Evolutionary conservation across 2,797 vertebrate genomes (phyloP), one percentile per base, ranked within the genome.

Genomic region (Onychomys leucogaster): DNA sequence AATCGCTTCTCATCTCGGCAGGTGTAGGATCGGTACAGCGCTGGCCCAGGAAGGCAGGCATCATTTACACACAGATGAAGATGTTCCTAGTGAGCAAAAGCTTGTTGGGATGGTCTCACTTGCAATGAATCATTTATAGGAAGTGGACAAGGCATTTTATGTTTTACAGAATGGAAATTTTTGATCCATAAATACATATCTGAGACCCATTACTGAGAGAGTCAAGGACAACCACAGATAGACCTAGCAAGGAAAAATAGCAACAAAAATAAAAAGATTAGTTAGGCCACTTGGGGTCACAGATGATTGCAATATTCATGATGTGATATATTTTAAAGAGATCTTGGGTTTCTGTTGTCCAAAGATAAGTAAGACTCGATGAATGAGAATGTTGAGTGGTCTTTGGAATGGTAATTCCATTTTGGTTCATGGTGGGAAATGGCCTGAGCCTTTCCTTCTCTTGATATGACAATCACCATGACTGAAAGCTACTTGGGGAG

Each of bases 21-120:
- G 82, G 93, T 98, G 80, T 78, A 86, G 90, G 96, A 94, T 52
- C 59, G 94, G 93, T 88, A 94, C 92, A 57, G 82, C 95, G 43
- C 52, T 94, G 92, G 94, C 55, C 94, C 4, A n/a, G 59, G 14
- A 98, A 96, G 77, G 94, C 0, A 32, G 83, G 84, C 59, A 14
- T 89, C 89, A 97, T 96, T 96, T 97, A 96, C 69, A 96, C 98
- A 96, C n/a, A 75, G 96, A 98, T 97, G 91, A 97, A 97, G 92
- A 98, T 98, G 98, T 98, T 98, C 59, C 11, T 97, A 98, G 98
- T 27, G 98, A 98, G 97, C 92, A 61, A 1, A 75, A 19, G 49
- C 71, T 59, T 97, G 88, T 94, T 97, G 78, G 91, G 97, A 93
- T 97, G 98, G 1, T 61, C 96, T 97, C 90, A 98, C 95, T 97